phyloP scores from a whole-genome alignment of 2,888 invertebrate species.

The Ecliptopera silaceata region DNA sequence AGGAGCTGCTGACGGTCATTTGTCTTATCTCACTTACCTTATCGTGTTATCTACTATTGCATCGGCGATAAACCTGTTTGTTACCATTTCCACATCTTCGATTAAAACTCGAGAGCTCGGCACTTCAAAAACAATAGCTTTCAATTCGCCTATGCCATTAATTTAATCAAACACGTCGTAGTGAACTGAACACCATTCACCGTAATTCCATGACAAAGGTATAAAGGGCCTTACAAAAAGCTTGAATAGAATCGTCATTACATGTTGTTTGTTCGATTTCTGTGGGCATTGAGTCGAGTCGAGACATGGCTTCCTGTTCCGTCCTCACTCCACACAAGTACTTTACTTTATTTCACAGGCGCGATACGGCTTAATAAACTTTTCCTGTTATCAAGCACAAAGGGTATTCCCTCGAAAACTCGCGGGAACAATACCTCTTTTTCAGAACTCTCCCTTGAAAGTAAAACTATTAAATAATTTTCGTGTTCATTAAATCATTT shows the following conservation, averaged over 20 bases:
- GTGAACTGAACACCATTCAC: constrained; percentile 45
- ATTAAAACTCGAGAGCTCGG: constrained; percentile 19
- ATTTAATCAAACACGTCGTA: constrained; percentile 39
- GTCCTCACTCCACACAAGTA: constrained; percentile 45
- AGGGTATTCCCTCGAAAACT: constrained; percentile 6
- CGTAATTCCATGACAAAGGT: constrained; percentile 52
- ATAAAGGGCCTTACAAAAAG: constrained; percentile 65
- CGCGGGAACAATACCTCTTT: constrained; percentile 34
- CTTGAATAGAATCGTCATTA: constrained; percentile 63
- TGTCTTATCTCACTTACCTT: constrained; percentile 43
- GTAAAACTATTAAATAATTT: constrained; percentile 29
- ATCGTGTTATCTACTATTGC: constrained; percentile 41
- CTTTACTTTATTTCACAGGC: constrained; percentile 42
- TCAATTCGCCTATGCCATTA: constrained; percentile 24
- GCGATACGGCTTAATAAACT: constrained; percentile 45
- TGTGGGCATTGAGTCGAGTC: constrained; percentile 57
- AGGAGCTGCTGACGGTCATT: constrained; percentile 37
- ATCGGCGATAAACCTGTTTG: constrained; percentile 27
- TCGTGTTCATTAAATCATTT: too few relatives aligned
- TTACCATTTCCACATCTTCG: constrained; percentile 22
- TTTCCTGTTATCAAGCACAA: constrained; percentile 44
- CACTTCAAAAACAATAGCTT: constrained; percentile 18
- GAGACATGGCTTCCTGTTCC: constrained; percentile 69
- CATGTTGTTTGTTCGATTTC: constrained; percentile 64
- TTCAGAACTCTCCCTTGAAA: constrained; percentile 30